Percentiles rank a stretch among this genome's conserved stretches.
Evolutionary conservation across 2,113 vertebrate species (phyloP).

Genomic region (Phasianus colchicus): DNA sequence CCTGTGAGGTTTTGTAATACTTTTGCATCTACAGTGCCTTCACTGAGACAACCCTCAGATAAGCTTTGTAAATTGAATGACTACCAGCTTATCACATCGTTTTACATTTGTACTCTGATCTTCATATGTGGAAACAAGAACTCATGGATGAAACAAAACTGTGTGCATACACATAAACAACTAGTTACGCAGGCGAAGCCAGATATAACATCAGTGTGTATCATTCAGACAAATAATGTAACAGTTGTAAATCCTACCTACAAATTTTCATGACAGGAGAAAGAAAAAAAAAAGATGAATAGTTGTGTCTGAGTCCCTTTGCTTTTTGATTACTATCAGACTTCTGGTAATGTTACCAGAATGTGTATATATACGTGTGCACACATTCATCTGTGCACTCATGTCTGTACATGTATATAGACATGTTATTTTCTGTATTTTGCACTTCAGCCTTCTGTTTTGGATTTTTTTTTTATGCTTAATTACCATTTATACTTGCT

Average conservation of each 20-base stretch:
- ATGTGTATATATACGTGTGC: neutral
- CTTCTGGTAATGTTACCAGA: neutral
- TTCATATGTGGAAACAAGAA: neutral
- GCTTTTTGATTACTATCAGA: neutral
- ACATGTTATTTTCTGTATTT: neutral
- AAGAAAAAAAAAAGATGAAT: neutral
- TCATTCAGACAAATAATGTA: neutral
- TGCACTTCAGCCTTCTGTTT: neutral
- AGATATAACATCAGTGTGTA: neutral
- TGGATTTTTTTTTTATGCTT: neutral
- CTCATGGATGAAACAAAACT: neutral
- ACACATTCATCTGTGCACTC: neutral
- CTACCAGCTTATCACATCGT: neutral
- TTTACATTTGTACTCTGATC: neutral
- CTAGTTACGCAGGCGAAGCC: neutral
- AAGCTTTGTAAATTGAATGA: neutral
- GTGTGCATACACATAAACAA: neutral
- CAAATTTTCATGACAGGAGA: neutral
- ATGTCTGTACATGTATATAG: accelerated
- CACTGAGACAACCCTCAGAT: neutral
- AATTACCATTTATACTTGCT: neutral
- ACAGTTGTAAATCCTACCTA: neutral
- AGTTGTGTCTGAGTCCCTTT: neutral
- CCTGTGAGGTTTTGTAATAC: neutral
- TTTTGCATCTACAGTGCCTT: neutral